phyloP scores from a whole-genome alignment of 2,888 invertebrate genomes.

The Heliconius hortense region DNA sequence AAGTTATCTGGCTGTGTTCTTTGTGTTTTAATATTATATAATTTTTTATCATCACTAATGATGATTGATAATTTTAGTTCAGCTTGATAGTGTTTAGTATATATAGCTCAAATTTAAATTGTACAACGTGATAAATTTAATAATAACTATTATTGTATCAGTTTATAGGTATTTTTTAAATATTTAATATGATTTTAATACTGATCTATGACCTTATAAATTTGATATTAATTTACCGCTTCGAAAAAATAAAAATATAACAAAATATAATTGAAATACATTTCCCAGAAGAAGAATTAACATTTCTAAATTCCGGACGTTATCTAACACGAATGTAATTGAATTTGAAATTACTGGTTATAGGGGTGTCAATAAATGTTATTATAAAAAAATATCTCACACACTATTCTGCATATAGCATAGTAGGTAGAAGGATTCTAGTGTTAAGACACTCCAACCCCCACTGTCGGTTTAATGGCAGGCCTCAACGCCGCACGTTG shows the following conservation, averaged over 20 bases:
- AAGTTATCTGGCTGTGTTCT: too few relatives aligned
- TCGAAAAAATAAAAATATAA: not conserved
- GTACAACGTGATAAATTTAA: too few relatives aligned
- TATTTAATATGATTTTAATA: not conserved
- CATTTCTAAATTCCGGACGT: slow-evolving; percentile 22
- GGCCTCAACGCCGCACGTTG: too few relatives aligned
- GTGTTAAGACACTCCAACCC: too few relatives aligned
- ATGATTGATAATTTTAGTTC: too few relatives aligned
- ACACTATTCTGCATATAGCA: not conserved
- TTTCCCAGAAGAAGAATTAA: slow-evolving; percentile 31
- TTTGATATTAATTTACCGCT: not conserved
- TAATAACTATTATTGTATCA: too few relatives aligned
- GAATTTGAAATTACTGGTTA: slow-evolving; percentile 34
- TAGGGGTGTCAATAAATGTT: slow-evolving; percentile 1
- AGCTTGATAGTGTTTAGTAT: too few relatives aligned
- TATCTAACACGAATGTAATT: slow-evolving; percentile 35
- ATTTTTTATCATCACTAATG: too few relatives aligned
- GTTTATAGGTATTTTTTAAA: not conserved
- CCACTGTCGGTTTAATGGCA: too few relatives aligned
- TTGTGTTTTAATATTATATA: too few relatives aligned
- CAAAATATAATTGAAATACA: not conserved
- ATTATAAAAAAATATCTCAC: not conserved
- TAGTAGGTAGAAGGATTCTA: not conserved
- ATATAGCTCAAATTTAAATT: too few relatives aligned
- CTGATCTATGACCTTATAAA: not conserved